These are phyloP conservation scores for Drosophila seclusa DNA, from an alignment of 2,888 invertebrate genomes.

Conservation along the genomic window DNA sequence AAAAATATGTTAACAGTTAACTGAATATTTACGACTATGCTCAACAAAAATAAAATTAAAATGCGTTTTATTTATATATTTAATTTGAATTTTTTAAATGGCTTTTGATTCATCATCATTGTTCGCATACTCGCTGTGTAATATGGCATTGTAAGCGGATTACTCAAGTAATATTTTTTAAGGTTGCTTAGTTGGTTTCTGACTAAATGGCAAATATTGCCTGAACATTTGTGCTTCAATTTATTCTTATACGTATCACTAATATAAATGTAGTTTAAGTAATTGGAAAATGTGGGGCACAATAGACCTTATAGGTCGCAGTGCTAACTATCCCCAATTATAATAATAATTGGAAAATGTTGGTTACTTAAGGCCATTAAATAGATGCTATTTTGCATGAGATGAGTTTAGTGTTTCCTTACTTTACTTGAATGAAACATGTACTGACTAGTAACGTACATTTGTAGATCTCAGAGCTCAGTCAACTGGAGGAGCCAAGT, in stretches of 20 bases:
- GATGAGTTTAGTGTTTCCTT: neutral
- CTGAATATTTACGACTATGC: neutral
- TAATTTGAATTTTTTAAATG: neutral
- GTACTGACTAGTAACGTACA: neutral
- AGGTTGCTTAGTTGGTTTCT: neutral
- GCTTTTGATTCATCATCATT: neutral
- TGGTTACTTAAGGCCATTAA: neutral
- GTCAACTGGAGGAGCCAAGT: conserved; percentile 4
- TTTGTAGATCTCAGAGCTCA: neutral
- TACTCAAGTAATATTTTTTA: neutral
- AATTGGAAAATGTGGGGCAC: neutral
- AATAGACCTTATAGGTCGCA: too few species aligned
- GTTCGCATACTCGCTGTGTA: neutral
- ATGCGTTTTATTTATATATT: neutral
- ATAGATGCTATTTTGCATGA: neutral
- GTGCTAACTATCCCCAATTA: too few species aligned
- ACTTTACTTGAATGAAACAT: neutral
- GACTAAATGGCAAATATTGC: neutral
- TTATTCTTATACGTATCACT: neutral
- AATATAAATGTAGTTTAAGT: too few species aligned
- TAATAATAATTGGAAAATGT: neutral
- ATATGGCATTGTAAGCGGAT: conserved; percentile 2
- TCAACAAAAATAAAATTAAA: neutral
- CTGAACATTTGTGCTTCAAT: neutral
- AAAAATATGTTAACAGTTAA: conserved; percentile 4